A percentile compares a stretch with the other conserved stretches of the same genome.
These are phyloP conservation scores for Meriones psammophilus DNA, from an alignment of 2,797 vertebrate genomes.

Conservation along the genomic window DNA sequence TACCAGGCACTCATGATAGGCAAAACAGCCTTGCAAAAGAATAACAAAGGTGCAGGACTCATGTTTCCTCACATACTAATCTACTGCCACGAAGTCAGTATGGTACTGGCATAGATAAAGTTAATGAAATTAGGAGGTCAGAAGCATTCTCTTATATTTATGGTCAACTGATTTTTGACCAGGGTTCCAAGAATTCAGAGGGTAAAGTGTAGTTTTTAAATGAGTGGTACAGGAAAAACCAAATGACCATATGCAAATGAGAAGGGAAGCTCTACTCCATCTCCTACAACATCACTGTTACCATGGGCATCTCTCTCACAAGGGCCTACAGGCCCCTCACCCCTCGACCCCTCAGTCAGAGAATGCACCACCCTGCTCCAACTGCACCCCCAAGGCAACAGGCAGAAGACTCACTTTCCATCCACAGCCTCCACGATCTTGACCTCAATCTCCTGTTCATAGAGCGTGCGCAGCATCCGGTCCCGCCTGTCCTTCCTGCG, in stretches of 20 bases:
- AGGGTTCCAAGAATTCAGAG: not conserved
- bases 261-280: not conserved
- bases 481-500: constrained; percentile 94
- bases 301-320: not conserved
- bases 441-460: constrained; percentile 92
- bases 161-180: not conserved
- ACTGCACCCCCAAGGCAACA: not conserved
- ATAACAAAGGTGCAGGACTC: not conserved
- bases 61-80: not conserved
- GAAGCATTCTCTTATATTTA: not conserved
- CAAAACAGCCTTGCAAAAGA: not conserved
- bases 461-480: constrained; percentile 94
- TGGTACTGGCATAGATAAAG: not conserved
- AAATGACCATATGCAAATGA: not conserved
- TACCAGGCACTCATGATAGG: too few species aligned
- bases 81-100: not conserved
- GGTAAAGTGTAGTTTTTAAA: not conserved
- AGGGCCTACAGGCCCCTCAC: not conserved
- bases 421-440: constrained; percentile 95
- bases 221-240: not conserved
- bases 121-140: not conserved
- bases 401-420: constrained; percentile 93
- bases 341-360: not conserved
- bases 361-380: not conserved
- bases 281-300: not conserved